These are phyloP conservation scores for Ormyrus nitidulus DNA, from an alignment of 2,888 invertebrate genomes.

Conservation along the genomic window DNA sequence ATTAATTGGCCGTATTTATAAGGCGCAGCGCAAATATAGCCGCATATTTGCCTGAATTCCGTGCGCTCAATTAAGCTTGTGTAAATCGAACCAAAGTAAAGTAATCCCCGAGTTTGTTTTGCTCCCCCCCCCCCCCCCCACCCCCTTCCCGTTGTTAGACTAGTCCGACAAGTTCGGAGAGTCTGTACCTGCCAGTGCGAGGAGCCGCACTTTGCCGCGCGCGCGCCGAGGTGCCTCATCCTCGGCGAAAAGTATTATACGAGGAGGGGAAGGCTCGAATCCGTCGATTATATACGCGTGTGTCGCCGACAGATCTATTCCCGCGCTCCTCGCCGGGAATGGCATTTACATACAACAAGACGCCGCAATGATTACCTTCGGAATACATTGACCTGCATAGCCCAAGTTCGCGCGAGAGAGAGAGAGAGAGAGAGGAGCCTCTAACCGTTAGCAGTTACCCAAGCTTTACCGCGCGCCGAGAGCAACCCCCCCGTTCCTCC, in stretches of 20 bases:
- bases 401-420: slow-evolving; percentile 16
- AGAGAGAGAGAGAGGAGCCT: not conserved
- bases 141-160: slow-evolving; percentile 57
- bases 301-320: not conserved
- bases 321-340: not conserved
- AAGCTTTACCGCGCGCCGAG: not conserved
- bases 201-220: too few relatives aligned
- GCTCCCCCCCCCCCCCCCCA: too few relatives aligned
- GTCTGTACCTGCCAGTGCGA: not conserved
- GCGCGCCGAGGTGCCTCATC: not conserved
- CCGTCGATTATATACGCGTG: not conserved
- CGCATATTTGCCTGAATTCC: slow-evolving; percentile 17
- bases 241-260: not conserved
- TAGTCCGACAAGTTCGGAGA: not conserved
- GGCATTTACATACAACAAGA: slow-evolving; percentile 60
- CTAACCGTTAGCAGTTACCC: slow-evolving; percentile 6
- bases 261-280: not conserved
- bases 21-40: slow-evolving; percentile 25
- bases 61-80: slow-evolving; percentile 37
- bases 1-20: slow-evolving; percentile 40
- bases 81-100: slow-evolving; percentile 27
- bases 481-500: not conserved
- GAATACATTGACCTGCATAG: slow-evolving; percentile 66
- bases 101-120: not conserved
- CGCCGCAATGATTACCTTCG: slow-evolving; percentile 65